Base-by-base conservation (phyloP, 2,888 invertebrate species). In the Stenotaenia linearis region DNA sequence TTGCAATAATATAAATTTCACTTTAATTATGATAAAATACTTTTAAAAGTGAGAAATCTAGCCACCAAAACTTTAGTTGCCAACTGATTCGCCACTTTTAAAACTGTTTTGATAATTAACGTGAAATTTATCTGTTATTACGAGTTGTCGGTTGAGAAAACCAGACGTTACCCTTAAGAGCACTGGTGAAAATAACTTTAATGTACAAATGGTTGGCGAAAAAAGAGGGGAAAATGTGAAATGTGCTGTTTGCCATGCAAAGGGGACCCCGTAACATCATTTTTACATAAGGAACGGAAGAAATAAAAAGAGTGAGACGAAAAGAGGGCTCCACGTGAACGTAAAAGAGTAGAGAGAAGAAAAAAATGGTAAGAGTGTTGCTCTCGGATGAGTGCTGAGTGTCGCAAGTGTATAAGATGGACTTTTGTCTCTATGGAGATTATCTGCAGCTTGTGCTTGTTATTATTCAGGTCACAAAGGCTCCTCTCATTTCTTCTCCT, bases 341-440 rank as follows among this genome's bases (percentile, higher is more conserved):
- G 37, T 37, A 37, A 37, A 37, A 37, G 37, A 37, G 37, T 37
- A 12, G 37, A 15, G 10, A 37, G 37, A 37, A 37, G 56, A 18
- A 21, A 18, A 56, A 56, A 56, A 6, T 18, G n/a, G 21, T 21
- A 56, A 56, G n/a, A 56, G 56, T 21, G 56, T 56, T 21, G 56
- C 56, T 56, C 56, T 56, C 56, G 21, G 56, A 56, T 56, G 56
- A 56, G 56, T 56, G 56, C 56, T 56, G 56, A 56, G 56, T 56
- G 56, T 56, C 56, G 56, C 56, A 56, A 56, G 56, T 56, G 56
- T 56, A 56, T 18, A 56, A 56, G 56, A 56, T 56, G 56, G 56
- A 56, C 56, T 56, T 56, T 56, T 56, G 56, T 56, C 56, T 56
- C 56, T 56, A 56, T 56, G 56, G 56, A 56, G 56, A 56, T 56